Conservation (phyloP, 2,113 vertebrate genomes). For the Neodon shergylaensis region DNA sequence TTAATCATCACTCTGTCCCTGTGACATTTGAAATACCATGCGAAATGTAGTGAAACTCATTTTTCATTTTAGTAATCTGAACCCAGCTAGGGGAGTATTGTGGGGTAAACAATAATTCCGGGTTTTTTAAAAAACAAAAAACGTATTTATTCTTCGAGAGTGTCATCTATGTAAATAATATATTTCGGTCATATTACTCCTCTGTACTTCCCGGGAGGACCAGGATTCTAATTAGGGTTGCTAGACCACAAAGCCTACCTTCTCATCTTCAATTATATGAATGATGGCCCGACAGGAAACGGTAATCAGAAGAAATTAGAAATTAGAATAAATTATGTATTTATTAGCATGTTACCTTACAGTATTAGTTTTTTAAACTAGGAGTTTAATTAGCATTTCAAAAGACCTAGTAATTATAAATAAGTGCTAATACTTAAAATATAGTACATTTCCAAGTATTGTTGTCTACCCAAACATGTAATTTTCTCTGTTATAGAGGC, state of each 20-base stretch:
- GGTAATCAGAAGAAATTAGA: neutral
- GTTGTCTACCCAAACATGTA: neutral
- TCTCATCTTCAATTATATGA: neutral
- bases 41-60: too few species aligned
- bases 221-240: neutral
- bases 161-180: neutral
- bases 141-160: neutral
- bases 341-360: neutral
- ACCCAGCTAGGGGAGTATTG: neutral
- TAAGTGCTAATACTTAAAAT: constrained; percentile 49
- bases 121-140: neutral
- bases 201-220: neutral
- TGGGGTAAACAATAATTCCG: neutral
- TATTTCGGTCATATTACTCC: neutral
- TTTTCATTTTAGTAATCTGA: neutral
- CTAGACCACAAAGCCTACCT: neutral
- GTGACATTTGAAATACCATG: neutral
- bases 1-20: neutral
- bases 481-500: constrained; percentile 45
- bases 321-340: constrained; percentile 8
- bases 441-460: constrained; percentile 16
- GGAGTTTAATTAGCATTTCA: constrained; percentile 44
- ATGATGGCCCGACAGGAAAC: neutral
- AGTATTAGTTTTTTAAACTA: neutral
- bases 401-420: constrained; percentile 49